Evolutionary conservation across 2,113 vertebrate species (phyloP), one percentile per base, ranked within the genome.

Genomic region (Falco punctatus): DNA sequence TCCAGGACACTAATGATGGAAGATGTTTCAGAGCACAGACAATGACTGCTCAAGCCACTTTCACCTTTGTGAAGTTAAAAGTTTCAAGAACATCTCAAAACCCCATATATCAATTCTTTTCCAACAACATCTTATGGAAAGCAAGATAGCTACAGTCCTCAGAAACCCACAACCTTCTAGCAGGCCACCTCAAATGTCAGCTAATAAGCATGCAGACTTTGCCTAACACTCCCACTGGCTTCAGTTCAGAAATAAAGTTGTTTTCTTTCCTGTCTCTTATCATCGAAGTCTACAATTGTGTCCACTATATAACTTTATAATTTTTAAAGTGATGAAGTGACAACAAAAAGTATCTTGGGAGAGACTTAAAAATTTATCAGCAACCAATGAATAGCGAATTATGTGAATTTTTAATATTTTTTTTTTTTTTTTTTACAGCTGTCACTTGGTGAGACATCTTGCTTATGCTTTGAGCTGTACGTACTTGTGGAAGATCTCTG

Each of bases 341-440:
- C 75, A 95, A 88, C 40, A 79, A 71, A 77, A 75, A 57, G 35
- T 72, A 67, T 69, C 72, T 71, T 55, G 80, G 81, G 87, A 89
- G 64, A 94, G 62, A 64, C 86, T 85, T 92, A 91, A 78, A 96
- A 87, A 87, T 94, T 94, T 95, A 95, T 89, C 92, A 95, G 81
- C 42, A 66, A 51, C 66, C 61, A 77, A 89, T 61, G 78, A 71
- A 65, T 10, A n/a, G 61, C 58, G 83, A 92, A 80, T 5, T 26
- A 91, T 57, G 32, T 75, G 69, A 93, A 9, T 44, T 87, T 90
- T 70, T 48, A 2, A 72, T 64, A 65, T 64, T 71, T 65, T 35
- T 81, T 71, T 38, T 38, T 52, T 74, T 66, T 87, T 90, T 65
- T 40, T 81, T 71, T 88, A 40, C 54, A 85, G 91, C 70, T 91